These are phyloP conservation scores for Trinectes maculatus DNA, from an alignment of 2,113 vertebrate species.

Conservation along the genomic window DNA sequence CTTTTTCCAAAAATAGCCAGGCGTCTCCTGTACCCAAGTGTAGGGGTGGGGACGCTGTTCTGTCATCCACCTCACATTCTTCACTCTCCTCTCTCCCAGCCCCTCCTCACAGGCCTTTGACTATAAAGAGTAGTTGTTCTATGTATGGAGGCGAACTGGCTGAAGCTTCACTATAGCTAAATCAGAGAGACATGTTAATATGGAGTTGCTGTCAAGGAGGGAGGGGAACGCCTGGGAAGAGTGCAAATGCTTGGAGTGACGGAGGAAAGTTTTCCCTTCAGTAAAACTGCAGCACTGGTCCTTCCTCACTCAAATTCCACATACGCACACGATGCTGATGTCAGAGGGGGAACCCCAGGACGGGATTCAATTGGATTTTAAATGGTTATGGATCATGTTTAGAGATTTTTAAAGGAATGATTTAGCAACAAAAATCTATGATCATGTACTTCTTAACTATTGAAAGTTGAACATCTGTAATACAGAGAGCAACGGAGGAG, in stretches of 20 bases:
- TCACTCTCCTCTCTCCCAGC: slow-evolving; percentile 37
- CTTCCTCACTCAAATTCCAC: slow-evolving; percentile 34
- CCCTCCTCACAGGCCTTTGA: slow-evolving; percentile 47
- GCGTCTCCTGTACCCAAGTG: slow-evolving; percentile 38
- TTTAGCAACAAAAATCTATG: slow-evolving; percentile 7
- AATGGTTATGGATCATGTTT: slow-evolving; percentile 12
- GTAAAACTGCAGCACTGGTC: slow-evolving; percentile 47
- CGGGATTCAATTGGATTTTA: slow-evolving; percentile 6
- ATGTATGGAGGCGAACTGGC: slow-evolving; percentile 62
- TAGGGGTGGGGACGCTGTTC: slow-evolving; percentile 35
- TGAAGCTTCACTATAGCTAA: slow-evolving; percentile 62
- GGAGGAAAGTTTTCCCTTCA: slow-evolving; percentile 72
- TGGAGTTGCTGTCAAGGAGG: slow-evolving; percentile 61
- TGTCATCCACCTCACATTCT: slow-evolving; percentile 61
- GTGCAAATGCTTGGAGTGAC: slow-evolving; percentile 45
- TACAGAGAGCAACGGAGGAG: too few species aligned
- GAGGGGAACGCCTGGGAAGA: slow-evolving; percentile 41
- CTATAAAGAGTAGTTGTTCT: slow-evolving; percentile 75
- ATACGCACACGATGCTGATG: slow-evolving; percentile 21
- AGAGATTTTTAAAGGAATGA: slow-evolving; percentile 16
- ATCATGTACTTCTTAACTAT: slow-evolving; percentile 14
- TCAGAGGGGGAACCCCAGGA: slow-evolving; percentile 31
- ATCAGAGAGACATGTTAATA: slow-evolving; percentile 68
- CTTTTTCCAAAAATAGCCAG: slow-evolving; percentile 73
- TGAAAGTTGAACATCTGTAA: too few species aligned